A percentile compares a stretch with the other conserved stretches of the same genome.
Evolutionary conservation across 2,797 vertebrate genomes (phyloP).

Genomic region (Ceyx erithaca): DNA sequence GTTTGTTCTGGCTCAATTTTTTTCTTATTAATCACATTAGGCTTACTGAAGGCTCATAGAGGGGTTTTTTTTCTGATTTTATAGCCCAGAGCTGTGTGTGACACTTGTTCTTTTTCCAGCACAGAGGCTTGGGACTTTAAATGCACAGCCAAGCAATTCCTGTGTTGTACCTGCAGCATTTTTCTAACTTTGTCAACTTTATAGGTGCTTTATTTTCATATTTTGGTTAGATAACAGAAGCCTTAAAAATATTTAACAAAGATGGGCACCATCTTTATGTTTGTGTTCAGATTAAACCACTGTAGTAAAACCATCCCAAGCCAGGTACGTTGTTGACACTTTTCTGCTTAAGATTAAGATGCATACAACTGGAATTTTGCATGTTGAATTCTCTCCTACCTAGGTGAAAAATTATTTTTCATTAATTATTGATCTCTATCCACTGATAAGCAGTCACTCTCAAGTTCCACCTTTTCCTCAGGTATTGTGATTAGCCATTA

Average conservation of each 20-base stretch:
- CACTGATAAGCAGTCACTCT: not conserved
- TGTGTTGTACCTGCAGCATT: not conserved
- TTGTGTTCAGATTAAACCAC: not conserved
- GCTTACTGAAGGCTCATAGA: not conserved
- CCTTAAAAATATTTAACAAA: not conserved
- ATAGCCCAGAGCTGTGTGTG: not conserved
- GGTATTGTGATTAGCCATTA: not conserved
- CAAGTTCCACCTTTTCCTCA: not conserved
- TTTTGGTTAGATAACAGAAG: not conserved
- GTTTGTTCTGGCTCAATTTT: not conserved
- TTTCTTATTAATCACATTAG: not conserved
- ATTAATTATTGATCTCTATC: not conserved
- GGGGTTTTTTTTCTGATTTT: not conserved
- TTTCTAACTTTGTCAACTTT: not conserved
- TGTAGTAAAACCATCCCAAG: not conserved
- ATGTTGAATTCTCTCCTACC: not conserved
- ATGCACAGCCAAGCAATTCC: not conserved
- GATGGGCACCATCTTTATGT: not conserved
- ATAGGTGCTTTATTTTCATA: not conserved
- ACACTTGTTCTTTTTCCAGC: not conserved
- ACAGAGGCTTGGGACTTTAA: not conserved
- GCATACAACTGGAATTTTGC: not conserved
- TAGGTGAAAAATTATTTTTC: not conserved
- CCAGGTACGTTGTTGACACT: not conserved
- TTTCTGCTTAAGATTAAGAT: not conserved